Conservation (phyloP, 2,797 vertebrate genomes). For the Diceros bicornis region DNA sequence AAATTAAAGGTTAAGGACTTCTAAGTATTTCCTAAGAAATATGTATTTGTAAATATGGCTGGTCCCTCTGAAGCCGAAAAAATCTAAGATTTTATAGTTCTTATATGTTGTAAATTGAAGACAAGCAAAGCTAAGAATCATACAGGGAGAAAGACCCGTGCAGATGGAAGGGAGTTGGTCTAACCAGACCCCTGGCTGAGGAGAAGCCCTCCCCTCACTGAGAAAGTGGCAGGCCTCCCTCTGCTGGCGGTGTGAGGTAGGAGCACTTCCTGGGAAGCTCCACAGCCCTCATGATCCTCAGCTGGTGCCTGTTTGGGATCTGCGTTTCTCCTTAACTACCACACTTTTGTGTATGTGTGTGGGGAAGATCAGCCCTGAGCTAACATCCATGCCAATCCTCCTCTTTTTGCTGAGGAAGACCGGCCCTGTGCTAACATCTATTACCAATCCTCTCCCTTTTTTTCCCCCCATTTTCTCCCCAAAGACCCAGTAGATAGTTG, state of each 20-base stretch:
- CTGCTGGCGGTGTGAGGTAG: not conserved
- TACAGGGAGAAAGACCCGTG: too few species aligned
- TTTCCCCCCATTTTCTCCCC: too few species aligned
- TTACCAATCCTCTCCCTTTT: too few species aligned
- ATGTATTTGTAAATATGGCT: not conserved
- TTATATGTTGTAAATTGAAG: not conserved
- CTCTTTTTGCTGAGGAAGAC: too few species aligned
- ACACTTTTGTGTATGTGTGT: too few species aligned
- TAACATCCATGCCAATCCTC: too few species aligned
- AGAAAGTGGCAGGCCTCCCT: not conserved
- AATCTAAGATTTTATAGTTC: not conserved
- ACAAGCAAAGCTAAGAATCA: not conserved
- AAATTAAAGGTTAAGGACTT: not conserved
- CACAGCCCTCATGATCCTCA: not conserved
- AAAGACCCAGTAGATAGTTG: too few species aligned
- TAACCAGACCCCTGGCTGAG: not conserved
- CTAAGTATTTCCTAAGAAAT: not conserved
- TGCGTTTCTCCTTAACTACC: not conserved
- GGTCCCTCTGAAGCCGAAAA: not conserved
- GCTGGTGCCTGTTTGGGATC: rapidly evolving
- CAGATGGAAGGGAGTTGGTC: not conserved
- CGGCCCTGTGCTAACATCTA: too few species aligned
- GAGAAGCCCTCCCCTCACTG: rapidly evolving
- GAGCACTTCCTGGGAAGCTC: too few species aligned
- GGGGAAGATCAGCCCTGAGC: too few species aligned